Evolutionary conservation across 1,140 invertebrate genomes (phyloP).

Genomic region (Drosophila hydei): DNA sequence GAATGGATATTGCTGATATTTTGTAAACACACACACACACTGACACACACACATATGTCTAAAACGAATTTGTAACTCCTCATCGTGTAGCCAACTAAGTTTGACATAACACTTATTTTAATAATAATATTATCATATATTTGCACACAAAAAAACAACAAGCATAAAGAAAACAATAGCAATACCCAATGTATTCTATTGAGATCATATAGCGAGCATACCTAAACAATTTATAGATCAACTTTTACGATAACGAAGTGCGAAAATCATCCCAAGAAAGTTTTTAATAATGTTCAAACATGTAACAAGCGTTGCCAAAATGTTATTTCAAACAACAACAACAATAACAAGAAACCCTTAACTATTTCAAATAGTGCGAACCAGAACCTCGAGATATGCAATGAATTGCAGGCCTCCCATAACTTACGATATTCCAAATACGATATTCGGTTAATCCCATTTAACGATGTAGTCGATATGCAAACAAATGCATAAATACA

Average conservation of each 20-base stretch:
- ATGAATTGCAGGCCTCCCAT: conserved; percentile 36
- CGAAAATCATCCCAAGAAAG: conserved; percentile 54
- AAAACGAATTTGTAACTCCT: conserved; percentile 64
- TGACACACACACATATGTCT: conserved; percentile 33
- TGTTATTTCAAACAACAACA: conserved; percentile 37
- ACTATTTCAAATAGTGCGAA: conserved; percentile 58
- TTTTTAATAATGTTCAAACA: conserved; percentile 50
- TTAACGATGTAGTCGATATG: conserved; percentile 14
- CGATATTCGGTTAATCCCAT: conserved; percentile 38
- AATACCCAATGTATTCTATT: conserved; percentile 12
- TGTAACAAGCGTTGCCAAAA: conserved; percentile 78
- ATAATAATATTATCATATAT: conserved; percentile 3
- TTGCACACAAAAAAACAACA: background rate
- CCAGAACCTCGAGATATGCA: conserved; percentile 47
- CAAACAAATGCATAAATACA: no score
- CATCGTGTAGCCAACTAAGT: conserved; percentile 55
- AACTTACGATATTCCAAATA: conserved; percentile 48
- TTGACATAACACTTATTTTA: conserved; percentile 20
- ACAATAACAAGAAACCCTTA: conserved; percentile 18
- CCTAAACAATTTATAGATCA: conserved; percentile 2
- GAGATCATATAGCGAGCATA: background rate
- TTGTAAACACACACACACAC: conserved; percentile 21
- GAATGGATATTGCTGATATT: conserved; percentile 33
- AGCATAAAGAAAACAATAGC: background rate
- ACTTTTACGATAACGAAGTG: conserved; percentile 53